Conservation (phyloP, 2,797 vertebrate species). For the Sebastes alutus region DNA sequence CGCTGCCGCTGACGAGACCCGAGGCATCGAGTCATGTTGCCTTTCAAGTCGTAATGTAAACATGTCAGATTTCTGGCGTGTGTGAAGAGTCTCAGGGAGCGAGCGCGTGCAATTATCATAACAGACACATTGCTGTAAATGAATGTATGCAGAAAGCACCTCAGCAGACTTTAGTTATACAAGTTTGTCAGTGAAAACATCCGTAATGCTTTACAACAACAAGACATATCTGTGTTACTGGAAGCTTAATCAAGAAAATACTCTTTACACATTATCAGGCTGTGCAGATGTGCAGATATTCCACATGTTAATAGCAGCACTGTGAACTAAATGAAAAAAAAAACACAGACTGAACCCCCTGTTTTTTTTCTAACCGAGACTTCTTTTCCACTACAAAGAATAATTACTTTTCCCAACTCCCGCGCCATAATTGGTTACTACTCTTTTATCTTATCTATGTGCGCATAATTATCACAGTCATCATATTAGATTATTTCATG, state of each 20-base stretch:
- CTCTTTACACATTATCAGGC: conserved; percentile 36
- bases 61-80: conserved; percentile 60
- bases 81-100: conserved; percentile 27
- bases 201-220: neutral
- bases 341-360: neutral
- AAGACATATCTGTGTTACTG: conserved; percentile 1
- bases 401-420: conserved; percentile 80
- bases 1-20: conserved; percentile 52
- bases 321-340: conserved; percentile 18
- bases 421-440: conserved; percentile 78
- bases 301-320: conserved; percentile 57
- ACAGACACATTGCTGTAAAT: conserved; percentile 39
- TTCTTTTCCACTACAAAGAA: conserved; percentile 80
- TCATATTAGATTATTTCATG: conserved; percentile 84
- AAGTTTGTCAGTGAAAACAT: neutral
- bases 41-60: conserved; percentile 74
- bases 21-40: conserved; percentile 42
- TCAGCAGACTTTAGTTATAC: conserved; percentile 3
- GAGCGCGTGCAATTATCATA: conserved; percentile 35
- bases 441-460: conserved; percentile 83
- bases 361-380: conserved; percentile 50
- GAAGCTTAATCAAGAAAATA: conserved; percentile 41
- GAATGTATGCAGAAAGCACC: conserved; percentile 8
- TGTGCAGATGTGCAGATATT: conserved; percentile 44
- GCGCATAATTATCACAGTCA: conserved; percentile 83